phyloP scores from a whole-genome alignment of 2,888 invertebrate species.

The Spodoptera exigua region DNA sequence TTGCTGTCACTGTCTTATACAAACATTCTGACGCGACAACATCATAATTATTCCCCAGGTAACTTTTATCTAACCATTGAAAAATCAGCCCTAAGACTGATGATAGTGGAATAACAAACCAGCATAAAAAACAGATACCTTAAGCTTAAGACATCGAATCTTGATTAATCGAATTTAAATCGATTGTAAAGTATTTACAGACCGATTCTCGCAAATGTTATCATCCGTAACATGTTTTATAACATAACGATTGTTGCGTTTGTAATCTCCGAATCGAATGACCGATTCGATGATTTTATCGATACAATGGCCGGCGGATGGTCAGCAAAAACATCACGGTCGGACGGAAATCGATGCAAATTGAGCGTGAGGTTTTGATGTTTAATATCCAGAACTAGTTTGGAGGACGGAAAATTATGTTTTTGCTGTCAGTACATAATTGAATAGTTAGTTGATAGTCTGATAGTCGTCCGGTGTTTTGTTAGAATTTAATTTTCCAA shows the following conservation, averaged over 20 bases:
- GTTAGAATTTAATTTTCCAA: slow-evolving; percentile 18
- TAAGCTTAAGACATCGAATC: neutral
- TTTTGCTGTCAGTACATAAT: slow-evolving; percentile 42
- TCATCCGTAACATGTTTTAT: slow-evolving; percentile 43
- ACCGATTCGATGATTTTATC: slow-evolving; percentile 63
- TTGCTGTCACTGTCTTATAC: no score
- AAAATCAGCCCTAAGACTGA: no score
- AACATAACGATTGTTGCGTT: slow-evolving; percentile 62
- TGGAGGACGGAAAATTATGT: slow-evolving; percentile 47
- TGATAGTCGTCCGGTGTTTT: slow-evolving; percentile 15
- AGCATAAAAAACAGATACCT: no score
- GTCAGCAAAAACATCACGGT: slow-evolving; percentile 60
- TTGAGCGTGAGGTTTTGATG: slow-evolving; percentile 56
- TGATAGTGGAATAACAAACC: no score
- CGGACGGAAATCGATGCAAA: slow-evolving; percentile 56
- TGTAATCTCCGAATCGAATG: slow-evolving; percentile 60
- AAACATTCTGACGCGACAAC: no score
- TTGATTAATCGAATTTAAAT: slow-evolving; percentile 16
- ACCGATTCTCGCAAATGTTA: slow-evolving; percentile 24
- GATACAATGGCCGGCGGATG: slow-evolving; percentile 64
- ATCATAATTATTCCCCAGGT: no score
- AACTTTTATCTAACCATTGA: no score
- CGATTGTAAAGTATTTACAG: slow-evolving; percentile 24
- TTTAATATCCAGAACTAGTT: slow-evolving; percentile 57
- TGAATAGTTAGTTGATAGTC: slow-evolving; percentile 28